A percentile compares a stretch with the other conserved stretches of the same genome.
These are phyloP conservation scores for Holothuria scabra DNA, from an alignment of 53 echinoderm and acorn worm species.

Conservation along the genomic window DNA sequence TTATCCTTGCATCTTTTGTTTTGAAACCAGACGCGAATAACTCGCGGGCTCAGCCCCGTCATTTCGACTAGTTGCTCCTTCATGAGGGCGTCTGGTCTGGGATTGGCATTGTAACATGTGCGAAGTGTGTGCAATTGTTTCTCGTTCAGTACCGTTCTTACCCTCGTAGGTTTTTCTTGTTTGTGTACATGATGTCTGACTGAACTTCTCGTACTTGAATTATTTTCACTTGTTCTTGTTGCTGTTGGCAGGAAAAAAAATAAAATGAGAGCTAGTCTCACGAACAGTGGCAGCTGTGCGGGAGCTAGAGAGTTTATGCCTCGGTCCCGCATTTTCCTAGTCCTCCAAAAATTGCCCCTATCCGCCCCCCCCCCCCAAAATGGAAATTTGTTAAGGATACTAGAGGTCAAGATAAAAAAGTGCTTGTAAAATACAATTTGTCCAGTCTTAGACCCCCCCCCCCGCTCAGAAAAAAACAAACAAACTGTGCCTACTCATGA, in stretches of 20 bases:
- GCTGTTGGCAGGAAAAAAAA: background rate
- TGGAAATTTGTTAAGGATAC: too few relatives aligned
- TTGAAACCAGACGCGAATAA: slow-evolving; percentile 99
- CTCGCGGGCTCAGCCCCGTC: slow-evolving; percentile 91
- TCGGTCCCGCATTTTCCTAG: too few relatives aligned
- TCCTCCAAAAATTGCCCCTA: too few relatives aligned
- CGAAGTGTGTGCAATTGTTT: slow-evolving; percentile 97
- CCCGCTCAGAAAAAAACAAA: too few relatives aligned
- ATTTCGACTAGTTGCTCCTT: slow-evolving; percentile 99
- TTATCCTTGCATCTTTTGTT: slow-evolving; percentile 99
- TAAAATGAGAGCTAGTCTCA: background rate
- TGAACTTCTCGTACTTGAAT: slow-evolving; percentile 61
- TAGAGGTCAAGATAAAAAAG: too few relatives aligned
- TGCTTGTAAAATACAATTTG: too few relatives aligned
- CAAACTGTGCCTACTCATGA: too few relatives aligned
- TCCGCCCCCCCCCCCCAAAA: too few relatives aligned
- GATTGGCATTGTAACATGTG: slow-evolving; percentile 98
- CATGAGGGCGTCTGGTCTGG: slow-evolving; percentile 98
- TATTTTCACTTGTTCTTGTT: slow-evolving; percentile 36
- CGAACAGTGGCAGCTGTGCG: too few relatives aligned
- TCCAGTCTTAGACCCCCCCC: too few relatives aligned
- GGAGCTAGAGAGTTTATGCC: too few relatives aligned
- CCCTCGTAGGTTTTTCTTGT: slow-evolving; percentile 95
- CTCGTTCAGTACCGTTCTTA: slow-evolving; percentile 97
- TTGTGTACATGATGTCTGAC: slow-evolving; percentile 90